Evolutionary conservation across 1,140 invertebrate genomes (phyloP).

Genomic region (Pseudomyrmex concolor): DNA sequence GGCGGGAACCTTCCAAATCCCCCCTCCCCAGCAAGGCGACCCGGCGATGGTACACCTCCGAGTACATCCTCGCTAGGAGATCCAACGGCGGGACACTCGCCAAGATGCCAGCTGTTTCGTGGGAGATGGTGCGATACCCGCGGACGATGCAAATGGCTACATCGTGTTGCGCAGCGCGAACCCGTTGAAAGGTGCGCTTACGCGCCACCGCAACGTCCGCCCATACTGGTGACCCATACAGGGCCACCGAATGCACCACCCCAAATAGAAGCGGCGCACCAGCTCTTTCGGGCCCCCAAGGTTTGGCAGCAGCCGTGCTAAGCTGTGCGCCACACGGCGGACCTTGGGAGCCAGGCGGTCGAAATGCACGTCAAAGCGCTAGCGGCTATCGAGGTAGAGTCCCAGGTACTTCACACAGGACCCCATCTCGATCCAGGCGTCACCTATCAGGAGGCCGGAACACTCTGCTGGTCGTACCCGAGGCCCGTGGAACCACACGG

Average conservation of each 20-base stretch:
- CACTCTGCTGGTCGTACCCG: no score
- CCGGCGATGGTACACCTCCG: neutral
- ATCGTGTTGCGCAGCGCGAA: neutral
- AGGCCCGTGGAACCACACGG: no score
- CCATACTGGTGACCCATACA: neutral
- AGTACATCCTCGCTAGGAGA: neutral
- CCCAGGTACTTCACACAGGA: no score
- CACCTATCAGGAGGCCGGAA: no score
- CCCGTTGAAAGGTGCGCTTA: no score
- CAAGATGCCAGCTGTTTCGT: neutral
- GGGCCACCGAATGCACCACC: neutral
- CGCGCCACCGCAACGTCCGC: neutral
- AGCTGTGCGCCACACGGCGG: no score
- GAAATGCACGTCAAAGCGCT: no score
- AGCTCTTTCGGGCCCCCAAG: neutral
- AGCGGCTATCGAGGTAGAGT: no score
- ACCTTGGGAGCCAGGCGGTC: no score
- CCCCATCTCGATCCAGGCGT: no score
- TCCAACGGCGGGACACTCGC: neutral
- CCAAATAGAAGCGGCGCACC: neutral
- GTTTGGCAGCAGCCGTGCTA: neutral
- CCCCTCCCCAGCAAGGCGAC: neutral
- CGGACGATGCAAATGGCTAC: neutral
- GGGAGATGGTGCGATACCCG: neutral
- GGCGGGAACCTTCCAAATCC: neutral